Evolutionary conservation across 2,888 invertebrate species (phyloP), one percentile per base, ranked within the genome.

Genomic region (Drosophila longiperda): DNA sequence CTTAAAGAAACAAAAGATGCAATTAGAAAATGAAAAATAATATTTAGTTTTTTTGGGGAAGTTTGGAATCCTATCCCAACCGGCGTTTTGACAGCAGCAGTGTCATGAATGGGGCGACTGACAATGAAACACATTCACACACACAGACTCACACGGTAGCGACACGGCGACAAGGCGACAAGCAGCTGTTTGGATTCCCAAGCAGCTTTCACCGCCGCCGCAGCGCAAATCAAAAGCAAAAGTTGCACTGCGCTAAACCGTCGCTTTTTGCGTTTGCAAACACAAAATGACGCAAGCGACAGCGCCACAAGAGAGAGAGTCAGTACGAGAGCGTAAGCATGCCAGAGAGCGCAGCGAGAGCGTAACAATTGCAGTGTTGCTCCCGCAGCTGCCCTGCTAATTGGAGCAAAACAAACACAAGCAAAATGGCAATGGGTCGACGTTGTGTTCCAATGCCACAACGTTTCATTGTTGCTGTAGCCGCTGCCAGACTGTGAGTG

Each of bases 21-120:
- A 63, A 48, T 26, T 32, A 36, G 33, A 26, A 26, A 29, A 29
- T 29, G 29, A 29, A n/a, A 15, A 33, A 45, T n/a, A 38, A 12
- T 26, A 9, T 17, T 40, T 3, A 49, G 55, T 17, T 33, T 52
- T 12, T 45, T 15, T 45, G 65, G 57, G 54, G 60, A 58, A 66
- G 75, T 70, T 74, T 63, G 60, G 66, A 82, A 89, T 87, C 90
- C 90, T 91, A 90, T 91, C 89, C 83, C 90, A 91, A 91, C 91
- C 91, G 91, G 91, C 91, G 45, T 86, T 83, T 77, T 77, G 66
- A 63, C 75, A 69, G 49, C 61, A 15, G 34, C 72, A 40, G 33
- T 86, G 70, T 74, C 84, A 89, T 88, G 85, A 85, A 86, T 84
- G 88, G 71, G 71, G 85, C 86, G 78, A 64, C 74, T 88, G 88